phyloP scores from a whole-genome alignment of 1,140 invertebrate genomes.

The Bombus confusus region DNA sequence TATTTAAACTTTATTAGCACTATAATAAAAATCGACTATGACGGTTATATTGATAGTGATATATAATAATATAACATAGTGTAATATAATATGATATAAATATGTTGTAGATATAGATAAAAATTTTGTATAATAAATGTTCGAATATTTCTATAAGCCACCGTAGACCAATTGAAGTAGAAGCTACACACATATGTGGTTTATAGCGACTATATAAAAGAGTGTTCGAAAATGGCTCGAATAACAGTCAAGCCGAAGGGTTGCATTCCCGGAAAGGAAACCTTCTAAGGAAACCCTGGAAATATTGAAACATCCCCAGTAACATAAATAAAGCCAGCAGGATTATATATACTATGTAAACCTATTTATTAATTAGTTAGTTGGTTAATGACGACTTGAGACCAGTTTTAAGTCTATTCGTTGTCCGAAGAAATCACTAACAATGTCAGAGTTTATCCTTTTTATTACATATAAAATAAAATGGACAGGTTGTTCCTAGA shows the following conservation, averaged over 20 bases:
- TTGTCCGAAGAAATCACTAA: background rate
- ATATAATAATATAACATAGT: no score
- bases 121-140: background rate
- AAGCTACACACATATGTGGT: background rate
- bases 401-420: no score
- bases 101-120: background rate
- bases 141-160: background rate
- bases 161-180: background rate
- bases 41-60: no score
- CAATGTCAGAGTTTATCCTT: background rate
- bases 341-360: background rate
- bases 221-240: background rate
- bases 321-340: background rate
- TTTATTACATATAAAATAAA: background rate
- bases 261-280: constrained; percentile 20
- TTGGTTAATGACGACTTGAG: background rate
- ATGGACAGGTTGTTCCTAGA: background rate
- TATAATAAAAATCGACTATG: no score
- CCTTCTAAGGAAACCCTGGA: constrained; percentile 32
- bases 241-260: background rate
- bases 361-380: constrained; percentile 5
- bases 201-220: background rate
- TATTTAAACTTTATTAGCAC: no score
- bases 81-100: no score
- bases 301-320: constrained; percentile 17